A percentile compares a stretch with the other conserved stretches of the same genome.
These are phyloP conservation scores for Anhinga anhinga DNA, from an alignment of 2,113 vertebrate species.

Conservation along the genomic window DNA sequence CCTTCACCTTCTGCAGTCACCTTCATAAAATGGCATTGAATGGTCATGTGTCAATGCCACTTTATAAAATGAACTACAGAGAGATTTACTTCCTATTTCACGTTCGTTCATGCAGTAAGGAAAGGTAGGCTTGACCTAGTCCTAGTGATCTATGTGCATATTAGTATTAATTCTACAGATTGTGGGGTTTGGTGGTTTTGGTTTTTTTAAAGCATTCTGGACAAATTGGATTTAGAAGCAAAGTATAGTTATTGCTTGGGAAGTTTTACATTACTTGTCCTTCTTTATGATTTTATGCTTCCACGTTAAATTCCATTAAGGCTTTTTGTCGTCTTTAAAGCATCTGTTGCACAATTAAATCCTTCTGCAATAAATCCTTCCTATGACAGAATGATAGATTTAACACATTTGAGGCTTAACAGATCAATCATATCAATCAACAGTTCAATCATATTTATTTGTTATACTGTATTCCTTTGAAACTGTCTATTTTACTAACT, in stretches of 20 bases:
- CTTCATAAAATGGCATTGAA: not conserved
- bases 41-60: constrained; percentile 1
- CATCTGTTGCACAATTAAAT: not conserved
- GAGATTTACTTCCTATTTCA: not conserved
- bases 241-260: not conserved
- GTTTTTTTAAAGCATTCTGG: not conserved
- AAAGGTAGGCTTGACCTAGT: not conserved
- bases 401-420: not conserved
- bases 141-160: not conserved
- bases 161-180: not conserved
- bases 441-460: not conserved
- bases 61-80: not conserved
- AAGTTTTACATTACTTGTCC: not conserved
- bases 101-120: not conserved
- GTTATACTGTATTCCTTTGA: not conserved
- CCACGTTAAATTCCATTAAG: not conserved
- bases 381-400: not conserved
- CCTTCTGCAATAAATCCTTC: not conserved
- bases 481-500: not conserved
- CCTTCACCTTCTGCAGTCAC: constrained; percentile 33
- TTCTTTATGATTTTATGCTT: not conserved
- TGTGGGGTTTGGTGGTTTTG: no score
- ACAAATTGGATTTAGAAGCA: not conserved
- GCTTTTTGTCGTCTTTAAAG: not conserved
- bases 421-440: not conserved